Evolutionary conservation across 1,140 invertebrate genomes (phyloP).

Genomic region (Octopus bimaculoides): DNA sequence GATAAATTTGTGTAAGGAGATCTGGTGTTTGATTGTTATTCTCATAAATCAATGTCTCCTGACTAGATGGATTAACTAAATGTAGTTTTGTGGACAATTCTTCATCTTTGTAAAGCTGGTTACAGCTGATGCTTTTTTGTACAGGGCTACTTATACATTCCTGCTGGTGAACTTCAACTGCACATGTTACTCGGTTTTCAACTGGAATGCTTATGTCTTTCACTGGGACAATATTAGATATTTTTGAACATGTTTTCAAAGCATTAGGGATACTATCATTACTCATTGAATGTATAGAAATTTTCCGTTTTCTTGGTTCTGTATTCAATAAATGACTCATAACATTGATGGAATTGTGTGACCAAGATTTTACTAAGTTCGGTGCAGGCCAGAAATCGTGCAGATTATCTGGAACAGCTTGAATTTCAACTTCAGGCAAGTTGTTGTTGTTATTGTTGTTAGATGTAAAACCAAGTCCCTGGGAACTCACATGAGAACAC

Average conservation of each 20-base stretch:
- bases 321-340: neutral
- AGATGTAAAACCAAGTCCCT: neutral
- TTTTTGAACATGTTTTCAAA: neutral
- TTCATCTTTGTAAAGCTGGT: neutral
- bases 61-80: neutral
- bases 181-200: slow-evolving; percentile 42
- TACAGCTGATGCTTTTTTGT: neutral
- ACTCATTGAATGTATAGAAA: neutral
- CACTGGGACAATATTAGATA: neutral
- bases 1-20: slow-evolving; percentile 3
- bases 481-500: neutral
- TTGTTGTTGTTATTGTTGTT: neutral
- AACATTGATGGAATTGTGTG: neutral
- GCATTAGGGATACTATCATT: neutral
- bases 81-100: neutral
- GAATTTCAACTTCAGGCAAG: neutral
- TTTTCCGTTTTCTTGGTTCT: neutral
- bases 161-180: slow-evolving; percentile 45
- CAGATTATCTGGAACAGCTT: neutral
- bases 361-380: neutral
- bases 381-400: neutral
- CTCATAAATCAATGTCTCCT: neutral
- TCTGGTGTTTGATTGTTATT: neutral
- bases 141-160: slow-evolving; percentile 26
- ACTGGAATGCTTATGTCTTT: slow-evolving; percentile 25